Conservation (phyloP, 2,888 invertebrate genomes). For the Crocallis elinguaria region DNA sequence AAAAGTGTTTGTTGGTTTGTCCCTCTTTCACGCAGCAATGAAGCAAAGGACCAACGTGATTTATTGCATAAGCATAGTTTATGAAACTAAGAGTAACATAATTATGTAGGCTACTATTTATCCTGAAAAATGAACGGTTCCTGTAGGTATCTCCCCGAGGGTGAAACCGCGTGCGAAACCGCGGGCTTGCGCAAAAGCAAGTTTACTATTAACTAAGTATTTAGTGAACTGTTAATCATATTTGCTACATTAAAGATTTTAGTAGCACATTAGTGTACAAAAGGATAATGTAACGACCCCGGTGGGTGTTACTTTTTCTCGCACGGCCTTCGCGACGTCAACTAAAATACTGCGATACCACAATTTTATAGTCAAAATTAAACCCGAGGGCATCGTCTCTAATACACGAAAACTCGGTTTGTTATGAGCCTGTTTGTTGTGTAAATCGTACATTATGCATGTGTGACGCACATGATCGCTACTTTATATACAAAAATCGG, state of each 20-base stretch:
- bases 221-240: no score
- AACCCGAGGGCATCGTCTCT: slow-evolving; percentile 3
- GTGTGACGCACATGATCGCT: slow-evolving; percentile 40
- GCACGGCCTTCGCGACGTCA: background rate
- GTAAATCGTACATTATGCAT: slow-evolving; percentile 28
- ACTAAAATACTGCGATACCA: slow-evolving; percentile 9
- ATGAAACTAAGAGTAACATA: no score
- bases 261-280: background rate
- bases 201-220: no score
- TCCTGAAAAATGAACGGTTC: no score
- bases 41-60: no score
- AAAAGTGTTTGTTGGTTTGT: no score
- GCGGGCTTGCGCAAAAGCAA: no score
- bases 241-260: background rate
- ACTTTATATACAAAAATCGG: slow-evolving; percentile 22
- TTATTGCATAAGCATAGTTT: no score
- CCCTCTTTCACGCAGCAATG: no score
- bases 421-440: slow-evolving; percentile 14
- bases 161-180: no score
- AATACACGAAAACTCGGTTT: slow-evolving; percentile 6
- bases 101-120: no score
- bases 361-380: slow-evolving; percentile 14
- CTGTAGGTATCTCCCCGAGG: no score
- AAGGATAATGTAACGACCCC: slow-evolving; percentile 7
- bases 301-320: slow-evolving; percentile 13